Base-by-base conservation (phyloP, 2,797 vertebrate species). In the Falco berigora region DNA sequence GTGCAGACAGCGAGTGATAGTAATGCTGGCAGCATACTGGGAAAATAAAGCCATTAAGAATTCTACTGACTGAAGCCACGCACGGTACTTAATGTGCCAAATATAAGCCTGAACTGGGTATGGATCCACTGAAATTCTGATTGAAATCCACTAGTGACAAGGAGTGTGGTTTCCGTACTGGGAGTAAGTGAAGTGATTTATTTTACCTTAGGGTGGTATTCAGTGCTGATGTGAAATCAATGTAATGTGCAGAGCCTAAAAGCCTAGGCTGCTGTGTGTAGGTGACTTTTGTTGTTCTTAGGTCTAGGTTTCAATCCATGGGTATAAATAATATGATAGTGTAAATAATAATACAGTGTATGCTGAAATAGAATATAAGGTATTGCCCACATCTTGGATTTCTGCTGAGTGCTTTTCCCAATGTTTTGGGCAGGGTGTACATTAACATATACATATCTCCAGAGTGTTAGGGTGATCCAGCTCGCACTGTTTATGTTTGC, bases 381-480 rank as follows among this genome's bases (percentile, higher is more conserved):
- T 71, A 0, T 55, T 36, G 58, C 24, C 49, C 3, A 0, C 27
- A 27, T 21, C 40, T 62, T 66, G 61, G 15, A 5, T 74, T 61
- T 40, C 36, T 84, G 12, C 46, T 58, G 67, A 9, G 15, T 44
- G 72, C 28, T 18, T 9, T 73, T 80, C 25, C 28, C 25, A 2
- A 1, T 25, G 49, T 28, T 25, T 62, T 30, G 7, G 42, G 18
- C 67, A 24, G 15, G 36, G 23, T 27, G 25, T 32, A 25, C 5
- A 0, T 66, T 11, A 44, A 44, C 21, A 0, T 17, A 4, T 8
- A 6, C 3, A 4, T 58, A 7, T 36, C 22, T 74, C 38, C 36
- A 30, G 56, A 25, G 59, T 3, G 23, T 63, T 56, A 34, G n/a
- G 61, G 28, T 14, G 25, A 27, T 80, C 38, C 17, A 18, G 66